These are phyloP conservation scores for Crenichthys baileyi DNA, from an alignment of 2,797 vertebrate genomes.

Conservation along the genomic window DNA sequence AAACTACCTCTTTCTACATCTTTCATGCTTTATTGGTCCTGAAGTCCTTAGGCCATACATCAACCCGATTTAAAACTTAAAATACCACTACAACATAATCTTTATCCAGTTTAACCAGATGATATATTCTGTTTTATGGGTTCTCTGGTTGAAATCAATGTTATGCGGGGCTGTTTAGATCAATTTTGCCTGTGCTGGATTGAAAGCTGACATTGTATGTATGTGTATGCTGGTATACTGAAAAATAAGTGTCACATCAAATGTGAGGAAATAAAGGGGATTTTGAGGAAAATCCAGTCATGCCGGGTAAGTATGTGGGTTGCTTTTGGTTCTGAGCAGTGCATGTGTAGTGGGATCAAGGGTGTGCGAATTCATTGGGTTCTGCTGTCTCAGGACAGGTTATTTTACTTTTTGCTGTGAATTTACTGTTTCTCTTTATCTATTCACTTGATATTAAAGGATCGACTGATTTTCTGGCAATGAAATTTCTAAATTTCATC, in stretches of 20 bases:
- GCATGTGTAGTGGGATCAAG: too few relatives aligned
- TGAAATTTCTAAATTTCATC: not conserved
- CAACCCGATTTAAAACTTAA: not conserved
- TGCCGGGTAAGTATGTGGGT: too few relatives aligned
- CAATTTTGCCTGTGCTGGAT: not conserved
- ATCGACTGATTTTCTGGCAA: not conserved
- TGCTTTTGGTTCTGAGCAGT: too few relatives aligned
- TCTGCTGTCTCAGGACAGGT: too few relatives aligned
- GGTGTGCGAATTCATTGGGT: too few relatives aligned
- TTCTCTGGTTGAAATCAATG: not conserved
- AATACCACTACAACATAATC: not conserved
- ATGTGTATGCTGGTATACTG: too few relatives aligned
- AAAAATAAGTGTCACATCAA: too few relatives aligned
- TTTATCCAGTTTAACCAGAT: not conserved
- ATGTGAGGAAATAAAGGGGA: not conserved
- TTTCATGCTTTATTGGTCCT: not conserved
- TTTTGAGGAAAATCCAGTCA: not conserved
- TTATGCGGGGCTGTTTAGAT: not conserved
- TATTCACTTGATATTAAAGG: too few relatives aligned
- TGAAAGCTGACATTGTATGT: not conserved
- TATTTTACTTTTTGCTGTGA: too few relatives aligned
- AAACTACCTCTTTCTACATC: constrained; percentile 1
- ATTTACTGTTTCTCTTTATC: too few relatives aligned
- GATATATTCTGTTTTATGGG: not conserved
- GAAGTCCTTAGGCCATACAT: constrained; percentile 2